phyloP scores from a whole-genome alignment of 35 echinoderm and acorn worm species.

The Eucidaris tribuloides region DNA sequence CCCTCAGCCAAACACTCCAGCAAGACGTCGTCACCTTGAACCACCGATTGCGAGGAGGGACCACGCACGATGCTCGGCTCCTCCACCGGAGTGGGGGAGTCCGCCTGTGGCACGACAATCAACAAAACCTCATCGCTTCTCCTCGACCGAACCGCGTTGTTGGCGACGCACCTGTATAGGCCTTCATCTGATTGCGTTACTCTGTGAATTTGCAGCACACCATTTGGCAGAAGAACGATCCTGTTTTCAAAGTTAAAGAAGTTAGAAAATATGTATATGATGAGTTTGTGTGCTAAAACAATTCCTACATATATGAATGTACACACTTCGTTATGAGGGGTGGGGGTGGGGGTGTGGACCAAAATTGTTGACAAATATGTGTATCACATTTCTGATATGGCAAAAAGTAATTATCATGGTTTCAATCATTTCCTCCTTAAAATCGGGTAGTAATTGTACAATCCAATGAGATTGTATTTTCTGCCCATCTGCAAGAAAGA shows the following conservation, averaged over 20 bases:
- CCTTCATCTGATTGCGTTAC: neutral
- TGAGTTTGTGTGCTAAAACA: too few relatives aligned
- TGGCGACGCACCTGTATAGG: conserved; percentile 2
- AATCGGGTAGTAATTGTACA: too few relatives aligned
- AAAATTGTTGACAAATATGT: too few relatives aligned
- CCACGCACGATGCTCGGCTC: neutral
- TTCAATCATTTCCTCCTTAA: too few relatives aligned
- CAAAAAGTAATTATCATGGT: too few relatives aligned
- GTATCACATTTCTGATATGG: too few relatives aligned
- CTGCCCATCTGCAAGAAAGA: too few relatives aligned
- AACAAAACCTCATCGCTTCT: neutral
- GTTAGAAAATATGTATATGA: neutral
- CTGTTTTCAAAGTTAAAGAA: neutral
- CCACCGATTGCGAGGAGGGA: neutral
- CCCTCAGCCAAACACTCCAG: conserved; percentile 11
- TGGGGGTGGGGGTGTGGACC: too few relatives aligned
- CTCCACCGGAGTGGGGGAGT: neutral
- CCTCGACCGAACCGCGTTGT: neutral
- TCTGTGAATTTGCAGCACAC: conserved; percentile 14
- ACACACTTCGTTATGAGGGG: too few relatives aligned
- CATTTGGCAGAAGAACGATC: neutral
- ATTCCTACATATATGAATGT: too few relatives aligned
- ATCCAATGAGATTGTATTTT: too few relatives aligned
- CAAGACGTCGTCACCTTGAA: neutral
- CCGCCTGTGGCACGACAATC: neutral